Conservation (phyloP, 2,113 vertebrate species). For the Abramis brama region DNA sequence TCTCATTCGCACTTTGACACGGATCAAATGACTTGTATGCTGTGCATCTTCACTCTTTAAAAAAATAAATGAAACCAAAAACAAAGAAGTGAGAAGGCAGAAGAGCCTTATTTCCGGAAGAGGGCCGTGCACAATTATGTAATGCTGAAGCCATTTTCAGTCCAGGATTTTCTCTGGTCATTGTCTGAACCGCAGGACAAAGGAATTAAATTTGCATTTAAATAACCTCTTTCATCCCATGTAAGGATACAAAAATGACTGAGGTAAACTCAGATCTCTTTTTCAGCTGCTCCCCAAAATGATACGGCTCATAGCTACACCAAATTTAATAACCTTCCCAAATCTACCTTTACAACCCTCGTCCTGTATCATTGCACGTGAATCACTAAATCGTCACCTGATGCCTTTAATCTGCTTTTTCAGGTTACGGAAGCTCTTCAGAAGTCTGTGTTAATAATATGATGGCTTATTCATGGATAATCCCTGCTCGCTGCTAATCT, state of each 20-base stretch:
- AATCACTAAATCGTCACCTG: slow-evolving; percentile 18
- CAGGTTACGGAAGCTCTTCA: slow-evolving; percentile 16
- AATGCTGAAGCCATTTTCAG: slow-evolving; percentile 33
- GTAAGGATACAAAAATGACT: slow-evolving; percentile 30
- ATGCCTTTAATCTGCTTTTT: slow-evolving; percentile 11
- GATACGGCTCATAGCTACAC: slow-evolving; percentile 8
- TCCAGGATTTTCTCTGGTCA: slow-evolving; percentile 6
- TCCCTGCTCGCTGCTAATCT: slow-evolving; percentile 9
- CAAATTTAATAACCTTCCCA: slow-evolving; percentile 27
- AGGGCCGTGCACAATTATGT: slow-evolving; percentile 22
- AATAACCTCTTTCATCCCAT: slow-evolving; percentile 47
- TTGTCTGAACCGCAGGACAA: slow-evolving; percentile 37
- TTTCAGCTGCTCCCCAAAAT: slow-evolving; percentile 17
- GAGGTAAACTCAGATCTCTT: slow-evolving; percentile 45
- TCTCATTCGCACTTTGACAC: slow-evolving; percentile 17
- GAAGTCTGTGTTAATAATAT: slow-evolving; percentile 34
- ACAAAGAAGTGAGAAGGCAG: slow-evolving; percentile 6
- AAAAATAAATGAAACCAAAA: not conserved
- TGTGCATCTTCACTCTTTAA: slow-evolving; percentile 3
- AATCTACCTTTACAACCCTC: slow-evolving; percentile 34
- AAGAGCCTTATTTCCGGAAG: not conserved
- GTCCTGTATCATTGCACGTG: slow-evolving; percentile 2
- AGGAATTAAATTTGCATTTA: slow-evolving; percentile 43
- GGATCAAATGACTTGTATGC: not conserved
- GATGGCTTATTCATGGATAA: slow-evolving; percentile 1